phyloP scores from a whole-genome alignment of 2,113 vertebrate genomes.

The Istiophorus platypterus region DNA sequence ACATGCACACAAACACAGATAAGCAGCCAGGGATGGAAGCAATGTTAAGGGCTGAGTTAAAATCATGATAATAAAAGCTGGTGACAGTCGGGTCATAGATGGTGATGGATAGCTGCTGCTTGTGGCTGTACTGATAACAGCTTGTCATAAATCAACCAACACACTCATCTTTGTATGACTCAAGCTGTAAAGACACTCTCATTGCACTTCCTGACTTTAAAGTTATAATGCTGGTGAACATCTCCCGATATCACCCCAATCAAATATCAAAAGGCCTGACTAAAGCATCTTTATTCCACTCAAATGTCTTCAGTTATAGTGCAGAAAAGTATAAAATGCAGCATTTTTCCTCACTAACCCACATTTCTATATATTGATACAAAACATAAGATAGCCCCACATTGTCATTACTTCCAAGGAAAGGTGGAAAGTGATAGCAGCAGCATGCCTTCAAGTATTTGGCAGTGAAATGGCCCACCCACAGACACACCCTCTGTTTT shows the following conservation, averaged over 20 bases:
- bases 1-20: slow-evolving; percentile 35
- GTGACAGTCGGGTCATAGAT: slow-evolving; percentile 14
- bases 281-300: not conserved
- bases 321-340: not conserved
- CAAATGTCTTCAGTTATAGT: not conserved
- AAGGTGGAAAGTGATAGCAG: slow-evolving; percentile 4
- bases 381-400: not conserved
- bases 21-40: slow-evolving; percentile 13
- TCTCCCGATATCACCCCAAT: not conserved
- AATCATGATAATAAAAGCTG: slow-evolving; percentile 35
- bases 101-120: slow-evolving; percentile 44
- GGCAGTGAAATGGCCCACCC: slow-evolving; percentile 14
- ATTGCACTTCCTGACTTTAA: not conserved
- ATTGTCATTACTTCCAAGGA: not conserved
- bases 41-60: slow-evolving; percentile 13
- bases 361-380: not conserved
- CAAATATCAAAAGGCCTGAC: not conserved
- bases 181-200: not conserved
- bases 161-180: not conserved
- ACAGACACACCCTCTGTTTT: slow-evolving; percentile 29
- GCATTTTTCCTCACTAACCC: not conserved
- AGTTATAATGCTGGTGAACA: not conserved
- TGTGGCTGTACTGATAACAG: slow-evolving; percentile 32
- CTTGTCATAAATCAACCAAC: slow-evolving; percentile 20
- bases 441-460: slow-evolving; percentile 23